Evolutionary conservation across 1,140 invertebrate species (phyloP).

Genomic region (Macrocentrus cingulum): DNA sequence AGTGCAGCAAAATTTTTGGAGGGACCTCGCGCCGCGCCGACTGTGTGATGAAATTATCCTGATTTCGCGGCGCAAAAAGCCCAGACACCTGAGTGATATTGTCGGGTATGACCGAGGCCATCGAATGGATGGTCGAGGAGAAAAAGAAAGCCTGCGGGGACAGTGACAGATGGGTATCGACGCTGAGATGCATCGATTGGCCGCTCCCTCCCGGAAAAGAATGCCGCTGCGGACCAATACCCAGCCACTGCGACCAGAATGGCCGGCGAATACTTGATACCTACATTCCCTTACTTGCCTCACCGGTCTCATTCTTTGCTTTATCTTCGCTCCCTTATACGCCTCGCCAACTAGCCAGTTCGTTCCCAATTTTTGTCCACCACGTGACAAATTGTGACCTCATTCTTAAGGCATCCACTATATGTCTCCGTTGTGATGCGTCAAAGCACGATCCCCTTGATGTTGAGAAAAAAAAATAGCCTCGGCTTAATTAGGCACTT

Average conservation of each 20-base stretch:
- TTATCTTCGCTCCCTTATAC: constrained; percentile 19
- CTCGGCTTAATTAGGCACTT: constrained; percentile 31
- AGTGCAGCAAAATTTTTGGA: too few relatives aligned
- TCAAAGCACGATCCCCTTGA: constrained; percentile 16
- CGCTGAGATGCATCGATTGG: constrained; percentile 57
- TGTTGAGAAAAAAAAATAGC: constrained; percentile 29
- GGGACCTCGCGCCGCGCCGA: too few relatives aligned
- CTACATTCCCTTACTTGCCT: constrained; percentile 29
- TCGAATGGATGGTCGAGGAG: too few relatives aligned
- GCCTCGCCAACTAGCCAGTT: constrained; percentile 15
- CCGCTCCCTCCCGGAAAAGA: constrained; percentile 57
- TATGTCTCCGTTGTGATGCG: constrained; percentile 5
- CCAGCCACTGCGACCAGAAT: constrained; percentile 52
- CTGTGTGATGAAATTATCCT: too few relatives aligned
- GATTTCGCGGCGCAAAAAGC: too few relatives aligned
- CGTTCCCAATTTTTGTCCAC: constrained; percentile 36
- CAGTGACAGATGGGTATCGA: constrained; percentile 60
- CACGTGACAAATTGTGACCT: constrained; percentile 49
- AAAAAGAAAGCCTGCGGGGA: constrained; percentile 37
- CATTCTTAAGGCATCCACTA: constrained; percentile 37
- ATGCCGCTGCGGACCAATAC: constrained; percentile 55
- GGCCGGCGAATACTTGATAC: constrained; percentile 47
- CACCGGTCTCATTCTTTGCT: constrained; percentile 29
- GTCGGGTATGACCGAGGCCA: constrained; percentile 10
- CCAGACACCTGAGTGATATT: too few relatives aligned